Conservation (phyloP, 2,888 invertebrate genomes). For the Erpobdella octoculata region DNA sequence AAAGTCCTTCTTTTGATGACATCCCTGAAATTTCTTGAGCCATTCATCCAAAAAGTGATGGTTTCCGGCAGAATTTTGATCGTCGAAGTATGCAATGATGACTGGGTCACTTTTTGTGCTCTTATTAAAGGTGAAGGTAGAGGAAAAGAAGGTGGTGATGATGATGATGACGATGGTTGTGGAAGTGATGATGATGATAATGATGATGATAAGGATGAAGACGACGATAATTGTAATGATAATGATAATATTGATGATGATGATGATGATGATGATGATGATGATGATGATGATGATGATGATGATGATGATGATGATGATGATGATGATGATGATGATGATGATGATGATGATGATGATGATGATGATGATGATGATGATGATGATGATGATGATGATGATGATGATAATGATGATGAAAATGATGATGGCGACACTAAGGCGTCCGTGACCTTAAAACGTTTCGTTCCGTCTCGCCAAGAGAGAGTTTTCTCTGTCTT, state of each 20-base stretch:
- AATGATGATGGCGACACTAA: too few species aligned
- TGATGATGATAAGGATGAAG: not conserved
- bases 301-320: constrained; percentile 20
- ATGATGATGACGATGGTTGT: not conserved
- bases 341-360: constrained; percentile 21
- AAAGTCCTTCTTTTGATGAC: too few species aligned
- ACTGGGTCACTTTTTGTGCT: too few species aligned
- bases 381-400: constrained; percentile 11
- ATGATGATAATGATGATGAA: too few species aligned
- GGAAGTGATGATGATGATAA: not conserved
- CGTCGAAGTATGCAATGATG: too few species aligned
- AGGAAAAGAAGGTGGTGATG: not conserved
- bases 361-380: not conserved
- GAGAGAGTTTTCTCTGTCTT: too few species aligned
- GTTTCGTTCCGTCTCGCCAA: too few species aligned
- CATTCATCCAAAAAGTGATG: too few species aligned
- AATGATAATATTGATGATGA: too few species aligned
- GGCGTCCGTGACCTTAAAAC: too few species aligned
- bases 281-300: constrained; percentile 22
- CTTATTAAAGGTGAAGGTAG: not conserved
- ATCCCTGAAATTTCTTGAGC: too few species aligned
- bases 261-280: constrained; percentile 13
- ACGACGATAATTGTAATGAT: not conserved
- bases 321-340: constrained; percentile 7
- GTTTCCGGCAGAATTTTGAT: too few species aligned